A percentile compares a stretch with the other conserved stretches of the same genome.
phyloP scores from a whole-genome alignment of 2,797 vertebrate species.

The Poecilia gillii region DNA sequence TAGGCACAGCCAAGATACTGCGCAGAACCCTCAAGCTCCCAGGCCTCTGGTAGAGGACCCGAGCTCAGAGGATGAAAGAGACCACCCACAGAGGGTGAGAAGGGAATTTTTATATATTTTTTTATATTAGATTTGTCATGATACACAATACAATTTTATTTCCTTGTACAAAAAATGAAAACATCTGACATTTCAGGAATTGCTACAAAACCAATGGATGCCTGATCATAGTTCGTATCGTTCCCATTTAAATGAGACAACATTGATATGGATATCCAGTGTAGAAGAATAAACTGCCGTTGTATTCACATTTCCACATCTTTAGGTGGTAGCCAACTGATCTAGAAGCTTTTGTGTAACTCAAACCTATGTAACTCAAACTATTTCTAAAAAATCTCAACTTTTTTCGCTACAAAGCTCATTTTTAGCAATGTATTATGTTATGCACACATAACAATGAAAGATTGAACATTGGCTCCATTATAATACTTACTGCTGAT shows the following conservation, averaged over 20 bases:
- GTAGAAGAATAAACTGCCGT: conserved; percentile 29
- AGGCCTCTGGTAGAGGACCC: no score
- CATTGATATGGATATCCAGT: conserved; percentile 34
- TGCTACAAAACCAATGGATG: background rate
- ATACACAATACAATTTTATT: background rate
- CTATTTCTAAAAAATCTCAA: background rate
- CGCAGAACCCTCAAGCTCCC: no score
- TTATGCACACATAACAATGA: background rate
- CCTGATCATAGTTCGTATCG: conserved; percentile 22
- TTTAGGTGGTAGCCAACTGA: conserved; percentile 14
- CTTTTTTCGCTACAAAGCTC: background rate
- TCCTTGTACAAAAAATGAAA: background rate
- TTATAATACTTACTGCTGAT: background rate
- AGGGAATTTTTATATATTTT: no score
- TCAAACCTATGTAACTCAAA: background rate
- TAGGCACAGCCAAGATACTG: no score
- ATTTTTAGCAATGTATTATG: background rate
- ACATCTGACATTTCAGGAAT: background rate
- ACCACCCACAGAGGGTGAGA: no score
- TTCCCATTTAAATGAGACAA: conserved; percentile 27
- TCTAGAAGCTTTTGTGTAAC: background rate
- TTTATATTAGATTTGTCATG: background rate
- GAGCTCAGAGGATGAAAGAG: no score
- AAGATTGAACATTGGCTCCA: background rate
- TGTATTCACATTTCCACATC: conserved; percentile 19